These are phyloP conservation scores for Proisotoma minuta DNA, from an alignment of 2,888 invertebrate species.

Conservation along the genomic window DNA sequence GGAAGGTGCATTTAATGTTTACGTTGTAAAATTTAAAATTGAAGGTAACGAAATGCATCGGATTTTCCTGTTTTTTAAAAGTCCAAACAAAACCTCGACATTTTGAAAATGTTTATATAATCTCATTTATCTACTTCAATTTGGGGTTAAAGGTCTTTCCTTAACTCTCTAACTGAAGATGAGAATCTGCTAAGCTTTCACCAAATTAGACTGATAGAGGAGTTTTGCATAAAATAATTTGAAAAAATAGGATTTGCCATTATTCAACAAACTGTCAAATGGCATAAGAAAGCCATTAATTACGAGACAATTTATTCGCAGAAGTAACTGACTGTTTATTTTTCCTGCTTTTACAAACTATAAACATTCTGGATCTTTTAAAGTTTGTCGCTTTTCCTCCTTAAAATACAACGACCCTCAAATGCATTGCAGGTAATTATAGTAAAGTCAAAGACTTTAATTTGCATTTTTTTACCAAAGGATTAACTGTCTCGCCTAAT, in stretches of 20 bases:
- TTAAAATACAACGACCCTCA: conserved; percentile 2
- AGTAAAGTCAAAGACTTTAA: too few species aligned
- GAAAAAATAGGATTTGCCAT: too few species aligned
- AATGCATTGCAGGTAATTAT: too few species aligned
- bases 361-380: conserved; percentile 2
- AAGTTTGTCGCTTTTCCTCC: background rate
- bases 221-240: too few species aligned
- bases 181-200: too few species aligned
- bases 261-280: too few species aligned
- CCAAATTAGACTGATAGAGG: too few species aligned
- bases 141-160: conserved; percentile 2
- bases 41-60: conserved; percentile 2
- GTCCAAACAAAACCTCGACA: background rate
- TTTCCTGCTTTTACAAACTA: background rate
- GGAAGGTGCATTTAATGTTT: background rate
- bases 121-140: conserved; percentile 8
- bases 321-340: conserved; percentile 3
- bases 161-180: too few species aligned
- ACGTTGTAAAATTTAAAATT: background rate
- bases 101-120: conserved; percentile 4
- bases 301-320: too few species aligned
- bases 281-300: too few species aligned
- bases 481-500: too few species aligned
- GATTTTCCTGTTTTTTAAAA: background rate
- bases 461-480: too few species aligned